phyloP scores from a whole-genome alignment of 2,113 vertebrate genomes.

The Pygoscelis adeliae region DNA sequence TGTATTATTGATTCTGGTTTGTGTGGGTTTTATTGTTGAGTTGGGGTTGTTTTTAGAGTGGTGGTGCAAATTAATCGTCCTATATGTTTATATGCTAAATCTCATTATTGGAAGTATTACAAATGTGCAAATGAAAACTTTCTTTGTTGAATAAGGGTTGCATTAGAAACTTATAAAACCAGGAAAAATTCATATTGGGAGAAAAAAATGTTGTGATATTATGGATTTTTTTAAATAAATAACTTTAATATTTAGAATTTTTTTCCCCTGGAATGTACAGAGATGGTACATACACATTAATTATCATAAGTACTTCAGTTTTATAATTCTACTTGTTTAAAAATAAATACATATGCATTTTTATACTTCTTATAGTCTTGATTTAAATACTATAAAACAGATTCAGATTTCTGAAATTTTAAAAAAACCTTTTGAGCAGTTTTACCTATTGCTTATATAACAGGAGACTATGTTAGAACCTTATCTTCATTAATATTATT shows the following conservation, averaged over 20 bases:
- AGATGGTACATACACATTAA: neutral
- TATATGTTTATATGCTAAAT: neutral
- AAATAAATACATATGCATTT: neutral
- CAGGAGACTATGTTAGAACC: neutral
- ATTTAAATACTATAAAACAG: neutral
- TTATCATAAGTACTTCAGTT: neutral
- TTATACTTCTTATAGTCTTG: neutral
- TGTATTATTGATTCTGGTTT: neutral
- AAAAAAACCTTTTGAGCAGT: neutral
- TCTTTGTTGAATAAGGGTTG: fast-evolving
- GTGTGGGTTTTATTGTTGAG: fast-evolving
- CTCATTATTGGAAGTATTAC: neutral
- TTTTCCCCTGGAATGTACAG: neutral
- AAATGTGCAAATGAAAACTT: neutral
- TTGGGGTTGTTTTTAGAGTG: neutral
- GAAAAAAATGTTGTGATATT: neutral
- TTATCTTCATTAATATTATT: neutral
- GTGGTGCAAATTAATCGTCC: neutral
- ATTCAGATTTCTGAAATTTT: neutral
- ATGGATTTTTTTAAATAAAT: neutral
- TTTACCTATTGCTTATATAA: neutral
- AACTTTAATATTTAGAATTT: fast-evolving
- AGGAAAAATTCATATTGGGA: fast-evolving
- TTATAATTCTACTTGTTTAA: neutral
- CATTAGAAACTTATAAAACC: neutral